A percentile compares a stretch with the other conserved stretches of the same genome.
Conservation (phyloP, 2,888 invertebrate genomes). For the Meloe dianella region DNA sequence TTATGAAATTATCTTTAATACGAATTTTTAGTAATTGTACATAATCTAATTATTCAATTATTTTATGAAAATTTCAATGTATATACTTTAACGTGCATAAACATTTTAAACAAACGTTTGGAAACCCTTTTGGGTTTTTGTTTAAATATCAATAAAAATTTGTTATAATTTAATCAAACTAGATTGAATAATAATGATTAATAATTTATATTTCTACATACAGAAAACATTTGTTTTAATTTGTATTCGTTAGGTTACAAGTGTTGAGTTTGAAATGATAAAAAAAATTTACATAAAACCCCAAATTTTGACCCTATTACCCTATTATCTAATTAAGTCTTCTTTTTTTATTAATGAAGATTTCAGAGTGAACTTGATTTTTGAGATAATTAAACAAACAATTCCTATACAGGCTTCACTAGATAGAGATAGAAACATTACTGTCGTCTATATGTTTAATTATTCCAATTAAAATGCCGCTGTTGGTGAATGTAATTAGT, state of each 20-base stretch:
- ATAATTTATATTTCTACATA: slow-evolving; percentile 32
- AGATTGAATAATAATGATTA: slow-evolving; percentile 36
- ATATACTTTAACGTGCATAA: too few species aligned
- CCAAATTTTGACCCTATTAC: slow-evolving; percentile 38
- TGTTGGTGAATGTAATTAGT: slow-evolving; percentile 4
- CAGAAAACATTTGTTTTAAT: slow-evolving; percentile 42
- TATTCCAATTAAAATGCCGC: slow-evolving; percentile 13
- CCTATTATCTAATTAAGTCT: too few species aligned
- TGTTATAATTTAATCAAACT: slow-evolving; percentile 19
- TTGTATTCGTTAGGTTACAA: slow-evolving; percentile 37
- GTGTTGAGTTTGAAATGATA: slow-evolving; percentile 39
- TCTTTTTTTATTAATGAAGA: background rate
- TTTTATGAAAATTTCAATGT: background rate
- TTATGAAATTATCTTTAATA: too few species aligned
- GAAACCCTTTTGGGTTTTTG: slow-evolving; percentile 27
- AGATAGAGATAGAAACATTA: background rate
- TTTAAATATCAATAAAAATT: slow-evolving; percentile 18
- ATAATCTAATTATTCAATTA: background rate
- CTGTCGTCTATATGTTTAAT: slow-evolving; percentile 19
- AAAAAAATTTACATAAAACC: slow-evolving; percentile 43
- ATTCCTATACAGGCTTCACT: background rate
- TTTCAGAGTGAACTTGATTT: background rate
- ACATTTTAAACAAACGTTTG: slow-evolving; percentile 14
- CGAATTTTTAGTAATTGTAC: background rate
- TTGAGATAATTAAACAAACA: background rate